phyloP scores from a whole-genome alignment of 2,888 invertebrate species.

The Drosophila engyochracea region DNA sequence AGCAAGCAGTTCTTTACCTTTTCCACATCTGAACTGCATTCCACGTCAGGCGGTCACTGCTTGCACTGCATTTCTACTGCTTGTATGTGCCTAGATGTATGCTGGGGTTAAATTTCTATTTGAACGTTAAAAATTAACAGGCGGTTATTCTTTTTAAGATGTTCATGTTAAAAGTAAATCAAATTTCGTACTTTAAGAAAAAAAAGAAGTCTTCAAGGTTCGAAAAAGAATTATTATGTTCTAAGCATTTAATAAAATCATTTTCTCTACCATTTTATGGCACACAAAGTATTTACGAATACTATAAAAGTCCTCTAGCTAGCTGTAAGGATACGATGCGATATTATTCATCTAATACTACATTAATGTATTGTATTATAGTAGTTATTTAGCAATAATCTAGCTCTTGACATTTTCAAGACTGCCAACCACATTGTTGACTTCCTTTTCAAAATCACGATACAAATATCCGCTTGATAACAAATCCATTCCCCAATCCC shows the following conservation, averaged over 20 bases:
- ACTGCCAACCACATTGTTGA: neutral
- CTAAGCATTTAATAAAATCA: too few relatives aligned
- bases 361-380: neutral
- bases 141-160: neutral
- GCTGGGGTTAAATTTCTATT: conserved; percentile 17
- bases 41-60: neutral
- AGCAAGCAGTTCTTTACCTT: neutral
- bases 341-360: neutral
- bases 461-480: conserved; percentile 27
- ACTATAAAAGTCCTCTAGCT: neutral
- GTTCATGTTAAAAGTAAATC: neutral
- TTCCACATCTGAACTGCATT: conserved; percentile 13
- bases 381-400: neutral
- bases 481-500: neutral
- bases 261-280: neutral
- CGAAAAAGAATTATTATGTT: neutral
- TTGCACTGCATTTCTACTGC: conserved; percentile 12
- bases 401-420: neutral
- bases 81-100: conserved; percentile 25
- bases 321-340: neutral
- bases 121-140: neutral
- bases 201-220: neutral
- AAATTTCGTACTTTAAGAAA: neutral
- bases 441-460: conserved; percentile 15
- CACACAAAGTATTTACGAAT: neutral